phyloP scores from a whole-genome alignment of 2,888 invertebrate genomes.

The Stenoptilia bipunctidactyla region DNA sequence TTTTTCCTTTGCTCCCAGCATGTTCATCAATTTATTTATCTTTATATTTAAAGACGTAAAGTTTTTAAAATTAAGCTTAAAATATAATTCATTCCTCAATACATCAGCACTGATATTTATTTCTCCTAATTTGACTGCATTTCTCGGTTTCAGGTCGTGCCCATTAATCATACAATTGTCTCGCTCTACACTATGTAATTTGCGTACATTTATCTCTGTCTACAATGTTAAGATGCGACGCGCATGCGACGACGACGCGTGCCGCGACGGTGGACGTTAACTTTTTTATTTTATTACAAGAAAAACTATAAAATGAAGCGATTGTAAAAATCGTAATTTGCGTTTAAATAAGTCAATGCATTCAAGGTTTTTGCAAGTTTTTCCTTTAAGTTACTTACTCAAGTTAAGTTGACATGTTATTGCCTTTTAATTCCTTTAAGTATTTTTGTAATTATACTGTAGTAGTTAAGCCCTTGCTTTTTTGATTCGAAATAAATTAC shows the following conservation, averaged over 20 bases:
- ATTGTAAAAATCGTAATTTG: conserved; percentile 9
- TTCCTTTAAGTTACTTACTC: no score
- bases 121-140: conserved; percentile 64
- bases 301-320: conserved; percentile 52
- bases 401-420: no score
- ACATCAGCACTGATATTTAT: conserved; percentile 46
- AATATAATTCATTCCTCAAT: conserved; percentile 26
- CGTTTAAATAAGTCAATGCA: no score
- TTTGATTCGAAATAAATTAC: no score
- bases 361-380: no score
- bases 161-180: conserved; percentile 44
- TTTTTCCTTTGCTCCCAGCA: no score
- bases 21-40: no score
- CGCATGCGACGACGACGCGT: conserved; percentile 56
- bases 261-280: conserved; percentile 43
- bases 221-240: conserved; percentile 37
- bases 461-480: no score
- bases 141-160: conserved; percentile 46
- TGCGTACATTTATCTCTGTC: conserved; percentile 27
- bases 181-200: conserved; percentile 18
- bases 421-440: no score
- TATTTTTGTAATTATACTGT: no score
- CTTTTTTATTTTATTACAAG: conserved; percentile 42
- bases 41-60: no score
- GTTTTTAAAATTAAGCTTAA: not conserved